A percentile compares a stretch with the other conserved stretches of the same genome.
phyloP scores from a whole-genome alignment of 2,113 vertebrate species.

The Astatoreochromis straeleni region DNA sequence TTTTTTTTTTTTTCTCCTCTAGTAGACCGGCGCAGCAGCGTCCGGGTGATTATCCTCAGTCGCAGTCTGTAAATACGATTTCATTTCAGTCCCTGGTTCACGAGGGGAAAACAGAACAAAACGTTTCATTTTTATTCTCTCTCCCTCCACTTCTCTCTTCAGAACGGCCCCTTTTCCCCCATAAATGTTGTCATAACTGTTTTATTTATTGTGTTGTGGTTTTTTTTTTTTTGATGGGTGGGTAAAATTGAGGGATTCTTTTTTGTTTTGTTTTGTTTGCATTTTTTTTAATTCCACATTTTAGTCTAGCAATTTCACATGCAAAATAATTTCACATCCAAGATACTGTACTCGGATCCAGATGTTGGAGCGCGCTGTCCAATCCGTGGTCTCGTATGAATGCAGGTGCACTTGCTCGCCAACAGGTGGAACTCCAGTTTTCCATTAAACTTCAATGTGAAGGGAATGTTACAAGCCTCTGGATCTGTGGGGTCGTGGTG shows the following conservation, averaged over 20 bases:
- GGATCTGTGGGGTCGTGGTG: slow-evolving; percentile 22
- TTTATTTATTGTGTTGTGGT: slow-evolving; percentile 75
- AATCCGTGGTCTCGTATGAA: slow-evolving; percentile 18
- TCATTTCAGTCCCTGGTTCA: slow-evolving; percentile 63
- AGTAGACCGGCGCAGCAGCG: slow-evolving; percentile 62
- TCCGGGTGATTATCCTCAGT: slow-evolving; percentile 65
- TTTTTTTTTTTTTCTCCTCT: slow-evolving; percentile 55
- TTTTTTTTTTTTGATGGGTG: neutral
- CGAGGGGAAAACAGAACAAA: slow-evolving; percentile 67
- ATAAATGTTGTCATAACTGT: slow-evolving; percentile 63
- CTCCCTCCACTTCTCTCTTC: slow-evolving; percentile 61
- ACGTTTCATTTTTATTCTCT: slow-evolving; percentile 67
- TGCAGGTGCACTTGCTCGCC: slow-evolving; percentile 39
- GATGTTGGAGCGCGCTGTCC: slow-evolving; percentile 21
- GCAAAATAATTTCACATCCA: slow-evolving; percentile 55
- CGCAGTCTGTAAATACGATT: slow-evolving; percentile 75
- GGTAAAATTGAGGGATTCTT: neutral
- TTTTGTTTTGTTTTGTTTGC: neutral
- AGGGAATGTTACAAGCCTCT: slow-evolving; percentile 63
- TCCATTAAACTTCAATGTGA: slow-evolving; percentile 60
- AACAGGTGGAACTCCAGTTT: slow-evolving; percentile 40
- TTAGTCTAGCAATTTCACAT: slow-evolving; percentile 39
- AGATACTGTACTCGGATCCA: slow-evolving; percentile 66
- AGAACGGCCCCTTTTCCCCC: slow-evolving; percentile 19
- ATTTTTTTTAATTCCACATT: slow-evolving; percentile 5